Evolutionary conservation across 1,140 invertebrate genomes (phyloP).

Genomic region (Colletes latitarsis): DNA sequence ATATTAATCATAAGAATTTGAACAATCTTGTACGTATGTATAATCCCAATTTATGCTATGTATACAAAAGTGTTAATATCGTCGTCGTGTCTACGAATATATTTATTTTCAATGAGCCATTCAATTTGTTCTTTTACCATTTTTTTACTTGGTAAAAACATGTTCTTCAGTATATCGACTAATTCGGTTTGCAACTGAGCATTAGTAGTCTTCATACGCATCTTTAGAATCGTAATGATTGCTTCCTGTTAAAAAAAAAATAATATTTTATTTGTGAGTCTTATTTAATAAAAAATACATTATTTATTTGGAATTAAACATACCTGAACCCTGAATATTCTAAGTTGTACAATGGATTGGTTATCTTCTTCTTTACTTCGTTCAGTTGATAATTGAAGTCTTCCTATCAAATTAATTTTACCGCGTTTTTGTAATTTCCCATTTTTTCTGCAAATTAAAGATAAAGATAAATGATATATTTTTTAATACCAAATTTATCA

Average conservation of each 20-base stretch:
- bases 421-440: conserved; percentile 96
- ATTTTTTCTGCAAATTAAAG: conserved; percentile 88
- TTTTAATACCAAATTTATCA: background rate
- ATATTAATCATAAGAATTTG: conserved; percentile 62
- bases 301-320: conserved; percentile 34
- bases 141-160: conserved; percentile 99
- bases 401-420: conserved; percentile 96
- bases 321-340: conserved; percentile 93
- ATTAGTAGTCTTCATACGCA: conserved; percentile 96
- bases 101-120: conserved; percentile 99
- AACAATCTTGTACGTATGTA: conserved; percentile 54
- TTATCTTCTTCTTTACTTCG: conserved; percentile 98
- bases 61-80: conserved; percentile 99
- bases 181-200: conserved; percentile 97
- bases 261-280: conserved; percentile 25
- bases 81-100: conserved; percentile 97
- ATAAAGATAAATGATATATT: conserved; percentile 2
- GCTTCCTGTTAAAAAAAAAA: conserved; percentile 87
- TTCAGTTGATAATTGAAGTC: conserved; percentile 96
- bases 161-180: conserved; percentile 98
- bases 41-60: conserved; percentile 88
- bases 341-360: conserved; percentile 97
- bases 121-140: conserved; percentile 99
- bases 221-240: conserved; percentile 99
- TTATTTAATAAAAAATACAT: background rate